Conservation (phyloP, 2,888 invertebrate species). For the Latrodectus elegans region DNA sequence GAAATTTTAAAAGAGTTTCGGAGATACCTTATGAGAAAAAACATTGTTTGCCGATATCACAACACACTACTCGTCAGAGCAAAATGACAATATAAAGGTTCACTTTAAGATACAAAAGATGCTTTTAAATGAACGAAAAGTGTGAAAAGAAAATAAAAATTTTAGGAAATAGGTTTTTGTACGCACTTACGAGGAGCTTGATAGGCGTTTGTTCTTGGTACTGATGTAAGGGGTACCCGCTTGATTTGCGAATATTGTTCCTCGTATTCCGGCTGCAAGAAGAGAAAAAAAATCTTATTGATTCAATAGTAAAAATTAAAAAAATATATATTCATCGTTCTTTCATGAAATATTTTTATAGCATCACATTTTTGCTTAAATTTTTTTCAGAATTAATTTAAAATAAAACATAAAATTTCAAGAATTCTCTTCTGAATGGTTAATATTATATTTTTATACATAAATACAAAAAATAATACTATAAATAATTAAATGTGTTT, state of each 20-base stretch:
- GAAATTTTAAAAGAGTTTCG: neutral
- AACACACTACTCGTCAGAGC: neutral
- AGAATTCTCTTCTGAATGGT: too few species aligned
- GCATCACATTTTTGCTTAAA: too few species aligned
- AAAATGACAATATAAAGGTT: constrained; percentile 11
- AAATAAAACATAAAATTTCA: too few species aligned
- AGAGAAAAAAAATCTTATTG: neutral
- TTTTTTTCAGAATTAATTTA: too few species aligned
- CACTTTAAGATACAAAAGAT: constrained; percentile 3
- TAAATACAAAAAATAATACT: too few species aligned
- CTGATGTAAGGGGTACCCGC: constrained; percentile 65
- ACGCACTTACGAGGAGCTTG: constrained; percentile 70
- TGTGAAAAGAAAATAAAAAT: constrained; percentile 9
- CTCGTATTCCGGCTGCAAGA: constrained; percentile 65
- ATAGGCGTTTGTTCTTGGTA: constrained; percentile 65
- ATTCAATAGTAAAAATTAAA: too few species aligned
- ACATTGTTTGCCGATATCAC: neutral
- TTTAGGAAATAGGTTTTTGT: constrained; percentile 32
- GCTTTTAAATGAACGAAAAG: constrained; percentile 7
- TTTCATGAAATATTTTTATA: too few species aligned
- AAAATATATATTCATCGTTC: too few species aligned
- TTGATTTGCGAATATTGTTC: constrained; percentile 70
- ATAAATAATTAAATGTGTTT: too few species aligned
- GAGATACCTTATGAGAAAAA: neutral
- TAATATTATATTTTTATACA: too few species aligned